Evolutionary conservation across 1,140 invertebrate genomes (phyloP), one percentile per base, ranked within the genome.

Genomic region (Calliopsis andreniformis): DNA sequence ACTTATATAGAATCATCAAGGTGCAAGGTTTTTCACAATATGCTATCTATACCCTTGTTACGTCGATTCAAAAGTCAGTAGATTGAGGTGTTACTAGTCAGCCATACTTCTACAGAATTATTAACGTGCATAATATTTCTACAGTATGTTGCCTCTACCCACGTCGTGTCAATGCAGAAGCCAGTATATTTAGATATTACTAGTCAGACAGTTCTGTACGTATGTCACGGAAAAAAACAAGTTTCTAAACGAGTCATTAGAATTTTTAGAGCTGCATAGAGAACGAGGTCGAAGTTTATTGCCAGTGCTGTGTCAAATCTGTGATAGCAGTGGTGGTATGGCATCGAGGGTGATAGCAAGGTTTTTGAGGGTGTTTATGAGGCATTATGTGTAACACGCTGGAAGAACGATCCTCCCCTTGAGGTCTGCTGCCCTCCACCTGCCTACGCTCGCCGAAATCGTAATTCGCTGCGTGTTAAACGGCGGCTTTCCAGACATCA

Each of bases 331-430:
- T 77, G 82, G 82, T 82, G 85, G 83, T 84, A 83, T 80, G 84
- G 35, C 88, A 85, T 85, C 77, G 86, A 86, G 89, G 87, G 82
- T 85, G 86, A 88, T 87, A 85, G 85, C 85, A 88, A 87, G 87
- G 88, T 88, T 91, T 91, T 91, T 89, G 87, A 87, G 89, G 90
- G 89, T 91, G 89, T 92, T 92, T 92, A 92, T 91, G 90, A 92
- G 90, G 89, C 91, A 92, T 92, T 92, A 92, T 91, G 90, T 91
- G 91, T 91, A 91, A 91, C 90, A 88, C 87, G 85, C 83, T 87
- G 90, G 89, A 92, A 92, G 88, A 91, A 92, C 87, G 87, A 89
- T 89, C 87, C 83, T 85, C 87, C 87, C 85, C 82, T 86, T 78
- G 84, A 84, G 80, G 80, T 88, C 77, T 88, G 82, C 84, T 84